Conservation (phyloP, 2,888 invertebrate species). For the Deroplatys truncata region DNA sequence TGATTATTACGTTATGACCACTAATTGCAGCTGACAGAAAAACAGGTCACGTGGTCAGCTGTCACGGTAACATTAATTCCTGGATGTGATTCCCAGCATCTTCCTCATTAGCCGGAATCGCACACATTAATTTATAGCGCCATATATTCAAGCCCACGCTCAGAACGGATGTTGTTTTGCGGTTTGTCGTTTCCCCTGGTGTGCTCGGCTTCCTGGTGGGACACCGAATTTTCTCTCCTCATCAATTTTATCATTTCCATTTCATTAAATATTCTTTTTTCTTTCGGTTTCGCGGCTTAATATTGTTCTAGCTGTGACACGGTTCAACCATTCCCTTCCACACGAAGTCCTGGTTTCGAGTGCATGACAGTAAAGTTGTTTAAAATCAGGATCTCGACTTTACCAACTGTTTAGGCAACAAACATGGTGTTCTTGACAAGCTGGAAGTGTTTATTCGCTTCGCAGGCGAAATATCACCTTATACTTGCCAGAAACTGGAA, state of each 20-base stretch:
- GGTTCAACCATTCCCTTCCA: too few relatives aligned
- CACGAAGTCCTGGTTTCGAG: too few relatives aligned
- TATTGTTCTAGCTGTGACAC: neutral
- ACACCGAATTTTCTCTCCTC: neutral
- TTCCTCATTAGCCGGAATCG: neutral
- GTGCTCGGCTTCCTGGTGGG: neutral
- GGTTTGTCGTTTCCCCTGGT: too few relatives aligned
- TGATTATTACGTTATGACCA: too few relatives aligned
- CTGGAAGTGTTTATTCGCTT: too few relatives aligned
- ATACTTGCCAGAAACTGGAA: too few relatives aligned
- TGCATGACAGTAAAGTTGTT: too few relatives aligned
- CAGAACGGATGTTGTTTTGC: neutral
- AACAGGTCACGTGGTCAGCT: neutral
- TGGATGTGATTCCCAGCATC: neutral
- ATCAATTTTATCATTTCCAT: neutral
- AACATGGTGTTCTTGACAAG: too few relatives aligned
- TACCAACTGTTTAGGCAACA: too few relatives aligned
- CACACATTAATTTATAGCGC: neutral
- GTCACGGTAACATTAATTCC: neutral
- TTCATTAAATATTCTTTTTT: neutral
- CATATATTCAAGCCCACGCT: slow-evolving; percentile 3
- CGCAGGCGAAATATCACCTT: too few relatives aligned
- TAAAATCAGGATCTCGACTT: too few relatives aligned
- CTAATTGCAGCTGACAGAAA: neutral
- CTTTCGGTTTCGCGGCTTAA: neutral